These are phyloP conservation scores for Apostichopus parvimensis DNA, from an alignment of 35 echinoderm and acorn worm genomes.

Conservation along the genomic window DNA sequence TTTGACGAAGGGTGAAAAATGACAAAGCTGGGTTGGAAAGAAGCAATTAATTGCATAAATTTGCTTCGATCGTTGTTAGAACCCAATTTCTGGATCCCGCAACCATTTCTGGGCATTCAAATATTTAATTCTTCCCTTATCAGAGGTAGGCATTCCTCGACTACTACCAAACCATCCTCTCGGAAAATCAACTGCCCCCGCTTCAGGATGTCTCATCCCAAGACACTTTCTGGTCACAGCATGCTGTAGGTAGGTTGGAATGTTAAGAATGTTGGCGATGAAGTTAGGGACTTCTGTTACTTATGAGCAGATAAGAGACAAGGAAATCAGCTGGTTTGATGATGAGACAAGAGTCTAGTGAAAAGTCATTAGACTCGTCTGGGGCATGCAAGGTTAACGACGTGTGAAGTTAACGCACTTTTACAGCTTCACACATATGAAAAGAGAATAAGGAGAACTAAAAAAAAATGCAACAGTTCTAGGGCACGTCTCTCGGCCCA, in stretches of 20 bases:
- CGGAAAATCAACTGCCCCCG: slow-evolving; percentile 47
- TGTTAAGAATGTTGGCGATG: slow-evolving; percentile 39
- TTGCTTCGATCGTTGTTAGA: background rate
- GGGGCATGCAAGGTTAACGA: slow-evolving; percentile 54
- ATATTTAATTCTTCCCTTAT: background rate
- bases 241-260: slow-evolving; percentile 35
- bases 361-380: slow-evolving; percentile 52
- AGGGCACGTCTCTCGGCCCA: too few species aligned
- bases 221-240: slow-evolving; percentile 58
- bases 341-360: slow-evolving; percentile 31
- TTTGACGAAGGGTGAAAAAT: background rate
- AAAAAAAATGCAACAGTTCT: too few species aligned
- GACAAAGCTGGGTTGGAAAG: background rate
- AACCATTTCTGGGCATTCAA: slow-evolving; percentile 32
- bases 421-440: background rate
- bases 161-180: background rate
- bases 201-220: slow-evolving; percentile 49
- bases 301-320: slow-evolving; percentile 47
- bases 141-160: slow-evolving; percentile 43
- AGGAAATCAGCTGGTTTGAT: slow-evolving; percentile 43
- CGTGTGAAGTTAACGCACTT: slow-evolving; percentile 52
- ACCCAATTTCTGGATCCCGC: background rate
- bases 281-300: slow-evolving; percentile 18
- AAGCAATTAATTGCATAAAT: background rate
- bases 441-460: too few species aligned